Evolutionary conservation across 2,113 vertebrate species (phyloP).

Genomic region (Anguilla japonica): DNA sequence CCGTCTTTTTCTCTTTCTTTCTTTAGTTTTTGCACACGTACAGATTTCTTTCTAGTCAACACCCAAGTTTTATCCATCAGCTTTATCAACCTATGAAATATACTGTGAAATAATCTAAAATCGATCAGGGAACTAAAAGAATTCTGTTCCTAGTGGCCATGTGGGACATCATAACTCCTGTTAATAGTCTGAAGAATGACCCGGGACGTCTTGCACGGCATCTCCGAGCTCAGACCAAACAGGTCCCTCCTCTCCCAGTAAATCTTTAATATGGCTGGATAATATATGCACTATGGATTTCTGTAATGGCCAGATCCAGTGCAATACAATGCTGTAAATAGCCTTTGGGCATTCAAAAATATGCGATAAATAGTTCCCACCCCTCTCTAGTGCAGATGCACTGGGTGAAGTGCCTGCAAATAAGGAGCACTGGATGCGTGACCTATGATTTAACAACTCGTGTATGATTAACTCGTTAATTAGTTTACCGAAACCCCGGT

Average conservation of each 20-base stretch:
- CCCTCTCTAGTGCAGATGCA: neutral
- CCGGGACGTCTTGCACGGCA: neutral
- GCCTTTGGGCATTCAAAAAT: conserved; percentile 33
- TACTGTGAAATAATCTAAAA: conserved; percentile 54
- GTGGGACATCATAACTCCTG: conserved; percentile 49
- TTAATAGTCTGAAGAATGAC: conserved; percentile 47
- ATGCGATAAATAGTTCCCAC: conserved; percentile 49
- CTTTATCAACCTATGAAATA: conserved; percentile 48
- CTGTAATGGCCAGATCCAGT: conserved; percentile 24
- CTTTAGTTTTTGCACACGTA: neutral
- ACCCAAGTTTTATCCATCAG: conserved; percentile 41
- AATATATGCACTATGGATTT: conserved; percentile 48
- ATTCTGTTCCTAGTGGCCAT: conserved; percentile 39
- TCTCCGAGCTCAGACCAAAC: neutral
- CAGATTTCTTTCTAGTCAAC: neutral
- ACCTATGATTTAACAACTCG: conserved; percentile 27
- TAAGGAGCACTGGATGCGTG: conserved; percentile 39
- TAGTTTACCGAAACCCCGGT: conserved; percentile 32
- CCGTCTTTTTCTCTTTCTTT: neutral
- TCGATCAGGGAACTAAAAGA: conserved; percentile 55
- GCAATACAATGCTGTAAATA: conserved; percentile 51
- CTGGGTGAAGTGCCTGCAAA: conserved; percentile 12
- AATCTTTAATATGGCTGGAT: conserved; percentile 51
- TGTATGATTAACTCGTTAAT: conserved; percentile 55
- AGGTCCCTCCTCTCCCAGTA: conserved; percentile 37